Evolutionary conservation across 1,140 invertebrate genomes (phyloP).

Genomic region (Thaumatotibia leucotreta): DNA sequence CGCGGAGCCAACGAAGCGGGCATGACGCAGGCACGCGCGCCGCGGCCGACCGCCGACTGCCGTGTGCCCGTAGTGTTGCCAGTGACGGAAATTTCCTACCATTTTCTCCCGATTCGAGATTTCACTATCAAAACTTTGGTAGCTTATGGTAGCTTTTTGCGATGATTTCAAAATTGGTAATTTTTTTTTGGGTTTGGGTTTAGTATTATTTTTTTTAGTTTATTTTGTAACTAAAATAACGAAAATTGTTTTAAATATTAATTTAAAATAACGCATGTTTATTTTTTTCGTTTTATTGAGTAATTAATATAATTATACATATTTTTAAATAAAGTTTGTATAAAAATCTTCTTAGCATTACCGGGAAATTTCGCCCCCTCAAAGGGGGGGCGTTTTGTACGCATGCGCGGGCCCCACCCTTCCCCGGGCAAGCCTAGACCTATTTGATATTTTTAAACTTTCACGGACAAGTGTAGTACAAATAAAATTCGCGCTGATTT

Average conservation of each 20-base stretch:
- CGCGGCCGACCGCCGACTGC: conserved; percentile 50
- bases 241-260: too few species aligned
- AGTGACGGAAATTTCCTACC: conserved; percentile 18
- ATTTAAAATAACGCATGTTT: too few species aligned
- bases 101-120: conserved; percentile 26
- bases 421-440: conserved; percentile 40
- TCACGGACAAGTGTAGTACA: conserved; percentile 8
- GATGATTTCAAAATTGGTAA: not conserved
- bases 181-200: too few species aligned
- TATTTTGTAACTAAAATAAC: not conserved
- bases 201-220: not conserved
- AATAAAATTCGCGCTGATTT: conserved; percentile 10
- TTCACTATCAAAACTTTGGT: not conserved
- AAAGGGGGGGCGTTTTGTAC: conserved; percentile 25
- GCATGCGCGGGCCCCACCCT: conserved; percentile 64
- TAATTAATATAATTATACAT: not conserved
- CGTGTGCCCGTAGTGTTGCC: conserved; percentile 34
- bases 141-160: not conserved
- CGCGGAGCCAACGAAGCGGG: conserved; percentile 32
- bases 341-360: conserved; percentile 40
- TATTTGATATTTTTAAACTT: conserved; percentile 22
- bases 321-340: not conserved
- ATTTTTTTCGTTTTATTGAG: not conserved
- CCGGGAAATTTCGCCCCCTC: conserved; percentile 37
- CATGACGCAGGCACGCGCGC: conserved; percentile 42